These are phyloP conservation scores for Pocillopora damicornis DNA, from an alignment of 64 coral and sea anemone genomes.

Conservation along the genomic window DNA sequence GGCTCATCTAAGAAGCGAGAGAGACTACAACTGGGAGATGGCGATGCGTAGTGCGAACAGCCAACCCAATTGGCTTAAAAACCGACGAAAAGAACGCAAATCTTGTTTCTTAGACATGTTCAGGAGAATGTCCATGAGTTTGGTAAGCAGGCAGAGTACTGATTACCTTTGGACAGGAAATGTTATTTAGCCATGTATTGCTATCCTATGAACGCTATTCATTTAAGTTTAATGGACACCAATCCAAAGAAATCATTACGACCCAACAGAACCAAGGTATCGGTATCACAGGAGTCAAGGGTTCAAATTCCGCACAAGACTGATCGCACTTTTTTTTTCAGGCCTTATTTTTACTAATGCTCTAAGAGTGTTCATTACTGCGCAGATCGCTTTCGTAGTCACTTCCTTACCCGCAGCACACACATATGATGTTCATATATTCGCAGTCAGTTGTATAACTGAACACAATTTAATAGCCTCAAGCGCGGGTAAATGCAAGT, in stretches of 20 bases:
- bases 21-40: background rate
- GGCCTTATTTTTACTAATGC: too few relatives aligned
- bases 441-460: too few relatives aligned
- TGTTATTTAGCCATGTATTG: background rate
- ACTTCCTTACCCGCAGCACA: too few relatives aligned
- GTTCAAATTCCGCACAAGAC: too few relatives aligned
- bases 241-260: background rate
- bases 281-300: too few relatives aligned
- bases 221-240: background rate
- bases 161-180: too few relatives aligned
- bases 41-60: background rate
- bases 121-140: background rate
- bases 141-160: background rate
- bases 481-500: too few relatives aligned
- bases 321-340: too few relatives aligned
- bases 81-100: background rate
- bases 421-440: too few relatives aligned
- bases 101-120: background rate
- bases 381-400: too few relatives aligned
- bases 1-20: background rate
- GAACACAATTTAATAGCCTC: too few relatives aligned
- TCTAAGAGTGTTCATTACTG: too few relatives aligned
- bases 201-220: background rate
- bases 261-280: background rate
- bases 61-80: background rate